Conservation (phyloP, 2,888 invertebrate species). For the Leptopilina drosophilae region DNA sequence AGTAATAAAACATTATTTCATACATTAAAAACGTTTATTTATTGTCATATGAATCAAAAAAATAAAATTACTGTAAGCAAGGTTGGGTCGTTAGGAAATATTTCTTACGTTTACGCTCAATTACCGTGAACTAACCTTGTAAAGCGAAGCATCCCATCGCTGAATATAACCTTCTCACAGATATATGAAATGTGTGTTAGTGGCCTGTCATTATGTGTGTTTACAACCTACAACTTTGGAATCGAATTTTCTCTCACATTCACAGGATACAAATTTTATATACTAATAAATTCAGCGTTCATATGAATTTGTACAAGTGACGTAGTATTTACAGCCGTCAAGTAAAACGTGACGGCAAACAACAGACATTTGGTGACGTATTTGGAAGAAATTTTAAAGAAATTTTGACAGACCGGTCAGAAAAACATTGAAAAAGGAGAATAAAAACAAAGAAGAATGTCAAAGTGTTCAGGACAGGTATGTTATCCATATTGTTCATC, state of each 20-base stretch:
- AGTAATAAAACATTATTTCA: too few relatives aligned
- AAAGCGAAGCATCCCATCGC: too few relatives aligned
- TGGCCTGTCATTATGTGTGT: constrained; percentile 10
- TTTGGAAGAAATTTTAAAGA: not conserved
- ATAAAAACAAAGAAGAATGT: constrained; percentile 13
- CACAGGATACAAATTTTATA: not conserved
- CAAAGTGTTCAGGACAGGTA: constrained; percentile 28
- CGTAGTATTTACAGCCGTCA: constrained; percentile 4
- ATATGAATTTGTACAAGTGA: not conserved
- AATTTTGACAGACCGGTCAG: constrained; percentile 23
- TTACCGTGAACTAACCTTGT: too few relatives aligned
- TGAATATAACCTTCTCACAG: not conserved
- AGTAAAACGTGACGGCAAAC: constrained; percentile 15
- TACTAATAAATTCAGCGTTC: constrained; percentile 3
- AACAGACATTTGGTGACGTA: constrained; percentile 27
- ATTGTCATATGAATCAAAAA: too few relatives aligned
- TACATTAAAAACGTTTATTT: too few relatives aligned
- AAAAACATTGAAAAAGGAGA: constrained; percentile 4
- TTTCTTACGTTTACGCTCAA: too few relatives aligned
- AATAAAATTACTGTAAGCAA: too few relatives aligned
- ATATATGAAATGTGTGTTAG: not conserved
- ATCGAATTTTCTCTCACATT: constrained; percentile 19
- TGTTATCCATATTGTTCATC: not conserved
- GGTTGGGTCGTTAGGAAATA: too few relatives aligned
- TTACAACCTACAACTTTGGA: constrained; percentile 10